phyloP scores from a whole-genome alignment of 2,888 invertebrate species.

The Laothoe populi region DNA sequence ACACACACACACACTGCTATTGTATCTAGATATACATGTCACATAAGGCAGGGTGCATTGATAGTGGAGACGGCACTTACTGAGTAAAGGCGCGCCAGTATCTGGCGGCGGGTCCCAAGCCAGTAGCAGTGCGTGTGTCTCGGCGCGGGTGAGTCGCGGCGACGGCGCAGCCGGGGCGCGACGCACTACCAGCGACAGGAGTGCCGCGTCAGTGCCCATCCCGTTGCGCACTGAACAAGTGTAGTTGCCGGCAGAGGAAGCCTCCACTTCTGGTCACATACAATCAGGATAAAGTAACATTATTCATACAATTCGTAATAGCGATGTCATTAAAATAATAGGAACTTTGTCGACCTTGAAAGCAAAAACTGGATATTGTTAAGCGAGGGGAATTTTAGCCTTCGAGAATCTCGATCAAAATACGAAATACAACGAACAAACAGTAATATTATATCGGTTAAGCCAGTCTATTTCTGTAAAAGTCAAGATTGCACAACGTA shows the following conservation, averaged over 20 bases:
- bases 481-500: too few species aligned
- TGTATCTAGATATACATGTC: background rate
- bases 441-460: too few species aligned
- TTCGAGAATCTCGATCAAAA: too few species aligned
- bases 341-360: too few species aligned
- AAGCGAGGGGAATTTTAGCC: too few species aligned
- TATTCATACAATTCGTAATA: background rate
- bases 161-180: conserved; percentile 87
- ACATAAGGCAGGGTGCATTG: background rate
- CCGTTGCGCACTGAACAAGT: conserved; percentile 90
- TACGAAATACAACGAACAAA: too few species aligned
- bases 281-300: too few species aligned
- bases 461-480: too few species aligned
- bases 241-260: conserved; percentile 88
- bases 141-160: conserved; percentile 85
- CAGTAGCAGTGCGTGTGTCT: conserved; percentile 79
- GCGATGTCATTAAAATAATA: too few species aligned
- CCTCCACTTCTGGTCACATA: conserved; percentile 84
- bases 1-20: too few species aligned
- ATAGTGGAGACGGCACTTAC: conserved; percentile 38
- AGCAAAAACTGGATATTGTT: too few species aligned
- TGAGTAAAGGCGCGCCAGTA: conserved; percentile 51
- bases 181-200: conserved; percentile 83
- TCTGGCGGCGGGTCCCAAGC: conserved; percentile 85
- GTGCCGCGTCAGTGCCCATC: conserved; percentile 90